Evolutionary conservation across 1,140 invertebrate species (phyloP).

Genomic region (Helicoverpa armigera): DNA sequence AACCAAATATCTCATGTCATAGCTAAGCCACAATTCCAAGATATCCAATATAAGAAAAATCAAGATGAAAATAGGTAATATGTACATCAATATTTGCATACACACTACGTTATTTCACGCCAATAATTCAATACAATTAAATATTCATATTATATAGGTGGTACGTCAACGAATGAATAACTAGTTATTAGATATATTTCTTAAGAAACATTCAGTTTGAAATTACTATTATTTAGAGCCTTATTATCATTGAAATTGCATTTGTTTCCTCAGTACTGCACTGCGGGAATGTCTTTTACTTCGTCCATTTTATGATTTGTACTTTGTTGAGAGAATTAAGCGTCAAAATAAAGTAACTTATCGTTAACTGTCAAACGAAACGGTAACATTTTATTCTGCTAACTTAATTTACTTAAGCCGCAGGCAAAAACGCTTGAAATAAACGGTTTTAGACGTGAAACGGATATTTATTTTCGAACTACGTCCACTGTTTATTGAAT

Average conservation of each 20-base stretch:
- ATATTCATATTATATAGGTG: slow-evolving; percentile 27
- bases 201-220: slow-evolving; percentile 47
- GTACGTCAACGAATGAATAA: slow-evolving; percentile 30
- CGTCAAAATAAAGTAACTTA: slow-evolving; percentile 27
- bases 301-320: not conserved
- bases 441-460: not conserved
- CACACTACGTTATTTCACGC: slow-evolving; percentile 8
- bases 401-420: slow-evolving; percentile 36
- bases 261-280: slow-evolving; percentile 38
- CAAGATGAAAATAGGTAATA: too few species aligned
- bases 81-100: not conserved
- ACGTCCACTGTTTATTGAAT: not conserved
- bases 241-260: slow-evolving; percentile 49
- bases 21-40: too few species aligned
- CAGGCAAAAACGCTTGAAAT: not conserved
- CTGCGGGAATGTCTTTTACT: slow-evolving; percentile 30
- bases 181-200: slow-evolving; percentile 43
- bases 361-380: not conserved
- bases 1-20: too few species aligned
- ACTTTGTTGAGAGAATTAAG: slow-evolving; percentile 15
- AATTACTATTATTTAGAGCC: slow-evolving; percentile 52
- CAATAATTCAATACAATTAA: slow-evolving; percentile 41
- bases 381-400: slow-evolving; percentile 24
- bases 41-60: too few species aligned
- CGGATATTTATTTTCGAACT: slow-evolving; percentile 19